Evolutionary conservation across 1,140 invertebrate species (phyloP), one percentile per base, ranked within the genome.

Genomic region (Eumeta japonica): DNA sequence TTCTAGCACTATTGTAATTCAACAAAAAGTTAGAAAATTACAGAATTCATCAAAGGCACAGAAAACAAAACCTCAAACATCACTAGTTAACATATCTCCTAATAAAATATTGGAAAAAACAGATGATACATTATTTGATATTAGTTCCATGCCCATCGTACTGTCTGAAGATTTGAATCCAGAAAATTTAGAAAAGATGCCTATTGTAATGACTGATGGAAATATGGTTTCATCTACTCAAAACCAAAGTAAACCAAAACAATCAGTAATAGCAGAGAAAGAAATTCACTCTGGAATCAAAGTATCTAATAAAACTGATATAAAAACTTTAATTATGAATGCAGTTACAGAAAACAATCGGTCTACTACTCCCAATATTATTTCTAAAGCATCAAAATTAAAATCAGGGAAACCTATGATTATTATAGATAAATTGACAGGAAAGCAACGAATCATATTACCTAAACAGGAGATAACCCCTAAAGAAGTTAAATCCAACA

Each of bases 71-170:
- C 50, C 62, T 1, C 44, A 58, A 16, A 54, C 49, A 30, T 54
- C 63, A 16, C 36, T 63, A 16, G 33, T 58, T 2, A 16, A 45
- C 18, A 31, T 51, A 5, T n/a, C n/a, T n/a, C n/a, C n/a, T n/a
- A n/a, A n/a, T n/a, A n/a, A n/a, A n/a, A n/a, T n/a, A n/a, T 24
- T 24, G 20, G 20, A 24, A 24, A n/a, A 33, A 55, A 10, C 73
- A 1, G 78, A 80, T 32, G 83, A 85, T n/a, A 70, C 80, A 48
- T 75, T 84, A 13, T 79, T 86, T 37, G 85, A 87, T 50, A 87
- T 87, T 15, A 83, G 83, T 58, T 85, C 83, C 12, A 86, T 87
- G 81, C 85, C 85, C 1, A 83, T 87, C 40, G 81, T 86, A 1
- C 53, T 86, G 9, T 82, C 81, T 10, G 83, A 87, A 43, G 82